A percentile compares a stretch with the other conserved stretches of the same genome.
These are phyloP conservation scores for Nowickia ferox DNA, from an alignment of 2,888 invertebrate species.

Conservation along the genomic window DNA sequence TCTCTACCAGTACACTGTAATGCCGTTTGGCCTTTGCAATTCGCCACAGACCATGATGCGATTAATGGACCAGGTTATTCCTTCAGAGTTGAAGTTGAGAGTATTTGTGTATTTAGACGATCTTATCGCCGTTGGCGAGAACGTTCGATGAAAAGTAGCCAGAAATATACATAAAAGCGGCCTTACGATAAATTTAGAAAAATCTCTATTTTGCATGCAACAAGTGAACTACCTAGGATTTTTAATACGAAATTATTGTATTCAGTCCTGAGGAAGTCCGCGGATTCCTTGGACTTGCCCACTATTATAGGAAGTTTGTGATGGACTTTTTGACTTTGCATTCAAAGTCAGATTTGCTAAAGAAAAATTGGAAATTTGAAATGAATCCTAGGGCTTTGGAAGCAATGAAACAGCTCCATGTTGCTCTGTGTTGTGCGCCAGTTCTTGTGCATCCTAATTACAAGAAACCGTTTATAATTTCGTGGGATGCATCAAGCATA, in stretches of 20 bases:
- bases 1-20: slow-evolving; percentile 46
- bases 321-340: slow-evolving; percentile 12
- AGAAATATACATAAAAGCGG: too few species aligned
- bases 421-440: neutral
- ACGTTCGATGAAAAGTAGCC: slow-evolving; percentile 23
- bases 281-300: slow-evolving; percentile 39
- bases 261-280: slow-evolving; percentile 21
- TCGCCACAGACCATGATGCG: slow-evolving; percentile 1
- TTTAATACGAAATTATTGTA: slow-evolving; percentile 37
- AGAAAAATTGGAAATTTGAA: slow-evolving; percentile 17
- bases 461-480: too few species aligned
- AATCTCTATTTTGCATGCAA: slow-evolving; percentile 26
- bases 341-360: slow-evolving; percentile 19
- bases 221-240: slow-evolving; percentile 48
- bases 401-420: slow-evolving; percentile 4
- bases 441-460: neutral
- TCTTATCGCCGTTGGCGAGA: neutral
- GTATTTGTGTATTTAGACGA: slow-evolving; percentile 56
- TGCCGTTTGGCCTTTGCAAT: too few species aligned
- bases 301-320: slow-evolving; percentile 10
- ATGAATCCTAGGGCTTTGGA: neutral
- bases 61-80: slow-evolving; percentile 50
- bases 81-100: slow-evolving; percentile 1
- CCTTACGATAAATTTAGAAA: slow-evolving; percentile 54
- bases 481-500: neutral